Evolutionary conservation across 2,888 invertebrate genomes (phyloP), one percentile per base, ranked within the genome.

Genomic region (Clusia tigrina): DNA sequence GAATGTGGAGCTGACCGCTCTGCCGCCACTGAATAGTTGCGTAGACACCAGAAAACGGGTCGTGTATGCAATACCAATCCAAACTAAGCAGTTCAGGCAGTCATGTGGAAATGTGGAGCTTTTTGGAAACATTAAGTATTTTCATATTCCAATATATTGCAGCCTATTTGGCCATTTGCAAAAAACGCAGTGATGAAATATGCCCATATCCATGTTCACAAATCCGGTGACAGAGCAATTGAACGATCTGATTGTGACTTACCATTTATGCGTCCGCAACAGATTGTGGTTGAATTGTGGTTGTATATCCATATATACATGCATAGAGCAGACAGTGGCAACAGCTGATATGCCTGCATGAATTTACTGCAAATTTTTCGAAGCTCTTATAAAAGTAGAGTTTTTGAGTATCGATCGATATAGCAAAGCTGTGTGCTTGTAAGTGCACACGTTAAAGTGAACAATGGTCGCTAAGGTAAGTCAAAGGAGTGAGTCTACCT

Each of bases 401-500:
- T 73, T 69, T 70, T 76, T 70, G 69, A 70, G 69, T 73, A 77
- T 76, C 75, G 71, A 81, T 79, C 80, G 82, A n/a, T 82, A 83
- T 80, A 83, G 66, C 77, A 74, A 73, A 82, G 74, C 73, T 77
- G 81, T 78, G 79, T 77, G 80, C 78, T 79, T 75, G 77, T 71
- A 74, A 78, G 83, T 74, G 75, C 78, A 76, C 81, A 79, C 75
- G 75, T 69, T 20, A 22, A 56, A 63, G 69, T 71, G 68, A 63
- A 69, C 62, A 64, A 83, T 83, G 83, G 74, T 83, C 71, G 69
- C 74, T 69, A 78, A 82, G 81, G 83, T 83, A 76, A 81, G 73
- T 37, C n/a, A 61, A 25, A n/a, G n/a, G n/a, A n/a, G 58, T 54
- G 32, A n/a, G 5, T 22, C 24, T n/a, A 20, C 48, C 10, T 15